Conservation (phyloP, 2,797 vertebrate genomes). For the Benthosema pterotum region DNA sequence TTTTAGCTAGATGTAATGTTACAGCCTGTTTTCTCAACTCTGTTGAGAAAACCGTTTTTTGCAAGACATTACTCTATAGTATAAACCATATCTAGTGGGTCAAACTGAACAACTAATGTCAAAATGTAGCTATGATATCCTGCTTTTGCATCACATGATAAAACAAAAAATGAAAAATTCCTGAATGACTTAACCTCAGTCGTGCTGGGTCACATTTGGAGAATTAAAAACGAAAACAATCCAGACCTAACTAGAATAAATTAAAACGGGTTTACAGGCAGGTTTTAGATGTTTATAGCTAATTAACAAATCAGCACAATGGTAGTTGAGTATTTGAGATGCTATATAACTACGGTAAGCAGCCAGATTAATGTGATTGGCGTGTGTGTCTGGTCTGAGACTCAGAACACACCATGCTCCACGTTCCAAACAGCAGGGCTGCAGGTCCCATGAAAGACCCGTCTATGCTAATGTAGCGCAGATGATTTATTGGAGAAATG, state of each 20-base stretch:
- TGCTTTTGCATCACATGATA: too few relatives aligned
- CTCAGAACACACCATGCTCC: constrained; percentile 10
- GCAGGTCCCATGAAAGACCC: constrained; percentile 13
- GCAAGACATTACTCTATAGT: too few relatives aligned
- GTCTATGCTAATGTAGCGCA: constrained; percentile 35
- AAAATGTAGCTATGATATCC: too few relatives aligned
- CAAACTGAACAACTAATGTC: too few relatives aligned
- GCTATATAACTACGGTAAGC: constrained; percentile 31
- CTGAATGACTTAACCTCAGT: too few relatives aligned
- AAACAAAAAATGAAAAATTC: too few relatives aligned
- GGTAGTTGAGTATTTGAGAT: constrained; percentile 19
- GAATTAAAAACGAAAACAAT: constrained; percentile 29
- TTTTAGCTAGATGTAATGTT: too few relatives aligned
- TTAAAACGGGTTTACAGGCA: constrained; percentile 35
- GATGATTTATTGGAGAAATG: constrained; percentile 48
- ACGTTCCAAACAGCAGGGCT: constrained; percentile 34
- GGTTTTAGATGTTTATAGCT: constrained; percentile 45
- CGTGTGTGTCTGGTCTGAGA: constrained; percentile 24
- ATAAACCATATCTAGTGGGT: too few relatives aligned
- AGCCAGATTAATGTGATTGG: constrained; percentile 42
- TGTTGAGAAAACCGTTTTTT: too few relatives aligned
- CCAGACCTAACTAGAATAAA: constrained; percentile 37
- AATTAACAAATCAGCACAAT: constrained; percentile 37
- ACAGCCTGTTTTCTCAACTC: too few relatives aligned
- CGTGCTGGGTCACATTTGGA: too few relatives aligned